Percentiles rank a stretch among this genome's conserved stretches.
Conservation (phyloP, 2,797 vertebrate genomes). For the Scarus forsteni region DNA sequence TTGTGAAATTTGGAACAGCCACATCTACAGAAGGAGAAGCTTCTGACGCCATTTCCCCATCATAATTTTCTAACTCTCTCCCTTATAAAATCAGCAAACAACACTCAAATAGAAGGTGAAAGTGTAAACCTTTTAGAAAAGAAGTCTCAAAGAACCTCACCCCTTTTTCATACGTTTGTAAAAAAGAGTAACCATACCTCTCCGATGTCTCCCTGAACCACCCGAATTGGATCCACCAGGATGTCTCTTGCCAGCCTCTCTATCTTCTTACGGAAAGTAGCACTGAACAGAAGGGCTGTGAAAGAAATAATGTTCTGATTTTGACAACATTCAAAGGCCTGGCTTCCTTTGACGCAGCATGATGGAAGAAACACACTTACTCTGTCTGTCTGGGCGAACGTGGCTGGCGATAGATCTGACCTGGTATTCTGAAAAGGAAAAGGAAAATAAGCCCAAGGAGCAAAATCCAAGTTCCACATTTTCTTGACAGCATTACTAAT, state of each 20-base stretch:
- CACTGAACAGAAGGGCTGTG: conserved; percentile 96
- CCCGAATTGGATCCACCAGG: conserved; percentile 95
- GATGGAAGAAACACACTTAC: conserved; percentile 82
- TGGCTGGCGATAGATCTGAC: conserved; percentile 97
- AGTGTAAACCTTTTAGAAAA: too few species aligned
- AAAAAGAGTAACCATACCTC: conserved; percentile 84
- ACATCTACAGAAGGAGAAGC: too few species aligned
- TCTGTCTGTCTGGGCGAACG: conserved; percentile 97
- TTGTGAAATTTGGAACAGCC: too few species aligned
- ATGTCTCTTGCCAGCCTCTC: conserved; percentile 97
- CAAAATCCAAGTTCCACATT: background rate
- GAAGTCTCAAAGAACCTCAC: too few species aligned
- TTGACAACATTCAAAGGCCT: background rate
- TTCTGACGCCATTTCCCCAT: too few species aligned
- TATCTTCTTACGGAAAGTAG: conserved; percentile 98
- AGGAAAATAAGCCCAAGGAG: background rate
- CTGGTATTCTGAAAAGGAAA: conserved; percentile 90
- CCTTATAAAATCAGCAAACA: too few species aligned
- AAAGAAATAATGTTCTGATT: background rate
- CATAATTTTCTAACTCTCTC: too few species aligned
- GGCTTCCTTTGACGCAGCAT: background rate
- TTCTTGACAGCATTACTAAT: background rate
- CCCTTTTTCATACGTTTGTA: too few species aligned
- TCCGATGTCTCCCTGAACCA: conserved; percentile 98
- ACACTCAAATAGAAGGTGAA: too few species aligned